Conservation (phyloP, 2,888 invertebrate genomes). For the Ceramica pisi region DNA sequence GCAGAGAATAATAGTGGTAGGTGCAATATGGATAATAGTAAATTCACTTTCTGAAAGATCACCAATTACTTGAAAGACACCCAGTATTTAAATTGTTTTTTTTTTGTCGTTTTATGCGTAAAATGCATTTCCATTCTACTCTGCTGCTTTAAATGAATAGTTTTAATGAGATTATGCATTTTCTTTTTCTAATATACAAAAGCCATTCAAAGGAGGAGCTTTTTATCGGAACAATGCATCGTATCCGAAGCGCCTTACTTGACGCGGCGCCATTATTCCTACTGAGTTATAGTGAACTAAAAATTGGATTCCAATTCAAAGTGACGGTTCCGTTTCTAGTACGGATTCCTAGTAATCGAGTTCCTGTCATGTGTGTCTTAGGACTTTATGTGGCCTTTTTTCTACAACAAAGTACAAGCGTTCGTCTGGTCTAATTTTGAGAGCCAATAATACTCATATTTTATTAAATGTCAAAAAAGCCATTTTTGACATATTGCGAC, state of each 20-base stretch:
- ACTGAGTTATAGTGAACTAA: conserved; percentile 62
- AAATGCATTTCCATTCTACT: background rate
- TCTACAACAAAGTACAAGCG: too few relatives aligned
- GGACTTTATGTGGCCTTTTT: background rate
- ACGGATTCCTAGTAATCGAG: conserved; percentile 3
- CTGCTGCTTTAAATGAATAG: conserved; percentile 7
- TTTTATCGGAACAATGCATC: conserved; percentile 60
- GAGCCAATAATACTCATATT: too few relatives aligned
- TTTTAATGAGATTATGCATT: conserved; percentile 24
- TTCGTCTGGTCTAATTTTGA: too few relatives aligned
- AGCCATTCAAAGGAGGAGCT: conserved; percentile 27
- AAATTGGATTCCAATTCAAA: conserved; percentile 62
- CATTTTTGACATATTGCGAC: too few relatives aligned
- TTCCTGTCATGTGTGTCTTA: background rate
- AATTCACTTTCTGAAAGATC: background rate
- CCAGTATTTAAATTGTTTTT: background rate
- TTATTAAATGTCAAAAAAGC: too few relatives aligned
- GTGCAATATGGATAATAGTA: too few relatives aligned
- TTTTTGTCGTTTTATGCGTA: background rate
- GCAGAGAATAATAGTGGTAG: too few relatives aligned
- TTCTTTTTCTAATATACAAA: conserved; percentile 35
- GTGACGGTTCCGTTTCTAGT: conserved; percentile 46
- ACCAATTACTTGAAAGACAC: background rate
- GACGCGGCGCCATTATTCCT: conserved; percentile 57
- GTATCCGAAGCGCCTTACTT: conserved; percentile 44